Conservation (phyloP, 2,113 vertebrate species). For the Desmodus rotundus region DNA sequence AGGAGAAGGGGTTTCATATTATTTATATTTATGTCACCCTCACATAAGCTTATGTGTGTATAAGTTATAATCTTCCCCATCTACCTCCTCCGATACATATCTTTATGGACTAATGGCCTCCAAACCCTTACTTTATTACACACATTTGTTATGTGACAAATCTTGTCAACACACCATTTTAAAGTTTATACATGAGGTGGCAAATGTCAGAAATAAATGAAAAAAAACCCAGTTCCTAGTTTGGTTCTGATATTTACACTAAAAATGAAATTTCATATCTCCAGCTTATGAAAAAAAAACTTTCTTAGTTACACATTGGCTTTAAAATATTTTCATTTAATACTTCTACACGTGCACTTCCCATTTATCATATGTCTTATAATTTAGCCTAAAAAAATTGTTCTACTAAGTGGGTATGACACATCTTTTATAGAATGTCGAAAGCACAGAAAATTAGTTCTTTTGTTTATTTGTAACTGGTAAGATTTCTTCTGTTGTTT, state of each 20-base stretch:
- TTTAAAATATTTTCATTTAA: constrained; percentile 60
- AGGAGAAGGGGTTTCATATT: not conserved
- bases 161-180: constrained; percentile 56
- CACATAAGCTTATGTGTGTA: constrained; percentile 30
- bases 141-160: constrained; percentile 64
- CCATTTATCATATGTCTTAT: constrained; percentile 43
- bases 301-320: not conserved
- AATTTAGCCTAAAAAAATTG: constrained; percentile 48
- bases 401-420: constrained; percentile 28
- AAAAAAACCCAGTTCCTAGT: constrained; percentile 43
- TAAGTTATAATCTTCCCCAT: constrained; percentile 45
- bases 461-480: constrained; percentile 39
- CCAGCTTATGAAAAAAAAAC: constrained; percentile 22
- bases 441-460: constrained; percentile 6
- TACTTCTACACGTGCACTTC: not conserved
- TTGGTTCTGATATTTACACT: constrained; percentile 67
- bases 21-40: constrained; percentile 49
- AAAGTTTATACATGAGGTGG: constrained; percentile 64
- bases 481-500: constrained; percentile 41
- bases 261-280: constrained; percentile 67
- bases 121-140: constrained; percentile 64
- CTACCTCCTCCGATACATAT: constrained; percentile 27
- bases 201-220: constrained; percentile 72
- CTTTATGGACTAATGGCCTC: constrained; percentile 58
- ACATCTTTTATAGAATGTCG: constrained; percentile 45